Evolutionary conservation across 2,797 vertebrate genomes (phyloP), one percentile per base, ranked within the genome.

Genomic region (Smutsia temminckii): DNA sequence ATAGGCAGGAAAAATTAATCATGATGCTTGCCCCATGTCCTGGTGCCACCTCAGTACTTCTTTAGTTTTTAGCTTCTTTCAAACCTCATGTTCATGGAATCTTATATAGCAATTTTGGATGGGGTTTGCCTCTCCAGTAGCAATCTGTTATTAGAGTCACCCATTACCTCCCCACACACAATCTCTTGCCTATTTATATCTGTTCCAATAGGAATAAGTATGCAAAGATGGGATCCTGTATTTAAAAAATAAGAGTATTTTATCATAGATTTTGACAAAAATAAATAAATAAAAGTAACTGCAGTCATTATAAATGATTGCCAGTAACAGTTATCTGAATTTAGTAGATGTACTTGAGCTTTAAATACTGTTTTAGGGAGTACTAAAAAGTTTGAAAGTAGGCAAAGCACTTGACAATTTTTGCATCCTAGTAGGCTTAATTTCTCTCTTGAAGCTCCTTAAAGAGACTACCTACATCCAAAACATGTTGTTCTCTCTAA

Each of bases 381-480:
- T 37, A 91, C 75, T 66, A 53, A 94, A 86, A 72, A 25, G 27
- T 92, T 87, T 86, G n/a, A 94, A 66, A 85, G 21, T 32, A 91
- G 63, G 40, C 59, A 86, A 89, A 57, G 55, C 59, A 79, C 59
- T 84, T 68, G 23, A 92, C 8, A 81, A 75, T 27, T 49, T 86
- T 92, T 92, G 25, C 27, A 51, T 95, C 80, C 34, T 55, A 92
- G 46, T 8, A 66, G 59, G 27, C 21, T 88, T 95, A 32, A 55
- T 81, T 75, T 92, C 32, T 95, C 51, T 78, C 46, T 63, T 74
- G 61, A 94, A 64, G 32, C 20, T 78, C 57, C 23, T 78, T 7
- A 69, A 95, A 85, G 88, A 74, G 64, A 79, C 37, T 64, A 25
- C 18, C 34, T 40, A 71, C 85, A 69, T 85, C 51, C 42, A 46